These are phyloP conservation scores for Callipepla californica DNA, from an alignment of 2,113 vertebrate genomes.

Conservation along the genomic window DNA sequence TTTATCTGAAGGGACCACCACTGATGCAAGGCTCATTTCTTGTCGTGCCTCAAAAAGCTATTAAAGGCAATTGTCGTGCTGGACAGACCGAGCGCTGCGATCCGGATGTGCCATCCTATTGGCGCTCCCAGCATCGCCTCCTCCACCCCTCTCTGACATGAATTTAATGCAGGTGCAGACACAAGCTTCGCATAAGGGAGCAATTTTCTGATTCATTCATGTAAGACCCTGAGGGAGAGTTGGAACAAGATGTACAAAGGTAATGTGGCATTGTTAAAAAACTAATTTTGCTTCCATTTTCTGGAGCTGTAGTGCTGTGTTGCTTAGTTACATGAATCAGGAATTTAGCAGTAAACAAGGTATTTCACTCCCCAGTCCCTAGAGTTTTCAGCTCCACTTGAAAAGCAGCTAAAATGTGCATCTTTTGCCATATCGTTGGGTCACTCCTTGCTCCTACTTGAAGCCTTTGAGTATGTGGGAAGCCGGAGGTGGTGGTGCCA, in stretches of 20 bases:
- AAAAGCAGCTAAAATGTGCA: not conserved
- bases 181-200: conserved; percentile 78
- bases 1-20: conserved; percentile 60
- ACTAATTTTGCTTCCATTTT: conserved; percentile 75
- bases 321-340: conserved; percentile 37
- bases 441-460: not conserved
- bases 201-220: conserved; percentile 84
- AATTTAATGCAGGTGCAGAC: conserved; percentile 83
- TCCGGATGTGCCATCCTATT: conserved; percentile 63
- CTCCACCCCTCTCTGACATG: conserved; percentile 71
- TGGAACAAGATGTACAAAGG: conserved; percentile 77
- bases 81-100: conserved; percentile 60
- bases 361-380: conserved; percentile 31
- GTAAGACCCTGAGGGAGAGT: conserved; percentile 80
- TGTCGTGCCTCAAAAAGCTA: conserved; percentile 51
- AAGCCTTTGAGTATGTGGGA: not conserved
- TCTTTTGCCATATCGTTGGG: not conserved
- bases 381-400: conserved; percentile 14
- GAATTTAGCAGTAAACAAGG: conserved; percentile 58
- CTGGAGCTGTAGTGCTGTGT: conserved; percentile 19
- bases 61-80: conserved; percentile 62
- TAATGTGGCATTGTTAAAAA: conserved; percentile 78
- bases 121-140: conserved; percentile 65
- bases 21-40: conserved; percentile 9
- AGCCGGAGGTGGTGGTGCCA: not conserved